These are phyloP conservation scores for Nomada fucata DNA, from an alignment of 2,888 invertebrate species.

Conservation along the genomic window DNA sequence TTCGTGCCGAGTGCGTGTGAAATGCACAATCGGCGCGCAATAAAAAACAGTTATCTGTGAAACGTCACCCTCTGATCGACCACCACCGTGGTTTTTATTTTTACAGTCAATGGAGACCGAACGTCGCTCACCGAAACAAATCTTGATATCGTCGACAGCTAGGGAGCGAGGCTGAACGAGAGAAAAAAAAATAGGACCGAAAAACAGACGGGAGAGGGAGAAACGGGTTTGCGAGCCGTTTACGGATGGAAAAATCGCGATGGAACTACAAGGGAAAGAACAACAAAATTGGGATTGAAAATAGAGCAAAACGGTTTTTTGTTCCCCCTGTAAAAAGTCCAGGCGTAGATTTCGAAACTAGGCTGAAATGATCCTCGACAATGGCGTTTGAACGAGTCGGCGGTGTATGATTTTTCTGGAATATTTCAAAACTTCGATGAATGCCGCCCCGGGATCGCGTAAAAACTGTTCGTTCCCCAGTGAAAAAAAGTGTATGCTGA, in stretches of 20 bases:
- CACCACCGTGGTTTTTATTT: constrained; percentile 45
- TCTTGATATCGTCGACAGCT: constrained; percentile 36
- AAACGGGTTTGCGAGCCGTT: constrained; percentile 52
- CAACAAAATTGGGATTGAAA: not conserved
- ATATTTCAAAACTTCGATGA: constrained; percentile 48
- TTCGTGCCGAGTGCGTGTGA: constrained; percentile 2
- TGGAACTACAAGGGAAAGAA: not conserved
- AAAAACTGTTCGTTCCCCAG: constrained; percentile 7
- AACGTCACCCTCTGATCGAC: constrained; percentile 47
- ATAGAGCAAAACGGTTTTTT: constrained; percentile 29
- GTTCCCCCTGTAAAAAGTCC: not conserved
- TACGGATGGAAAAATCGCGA: constrained; percentile 26
- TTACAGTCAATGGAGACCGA: constrained; percentile 42
- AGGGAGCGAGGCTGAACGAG: not conserved
- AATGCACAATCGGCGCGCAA: constrained; percentile 19
- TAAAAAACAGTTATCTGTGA: constrained; percentile 51
- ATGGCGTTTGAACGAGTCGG: constrained; percentile 25
- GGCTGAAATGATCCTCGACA: constrained; percentile 50
- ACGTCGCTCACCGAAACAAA: constrained; percentile 53
- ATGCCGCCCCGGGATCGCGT: constrained; percentile 18
- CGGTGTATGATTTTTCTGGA: constrained; percentile 25
- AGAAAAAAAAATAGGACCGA: not conserved
- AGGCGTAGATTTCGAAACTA: constrained; percentile 11
- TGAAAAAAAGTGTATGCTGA: constrained; percentile 2
- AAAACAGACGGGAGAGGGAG: not conserved